Evolutionary conservation across 2,797 vertebrate species (phyloP).

Genomic region (Potorous gilbertii): DNA sequence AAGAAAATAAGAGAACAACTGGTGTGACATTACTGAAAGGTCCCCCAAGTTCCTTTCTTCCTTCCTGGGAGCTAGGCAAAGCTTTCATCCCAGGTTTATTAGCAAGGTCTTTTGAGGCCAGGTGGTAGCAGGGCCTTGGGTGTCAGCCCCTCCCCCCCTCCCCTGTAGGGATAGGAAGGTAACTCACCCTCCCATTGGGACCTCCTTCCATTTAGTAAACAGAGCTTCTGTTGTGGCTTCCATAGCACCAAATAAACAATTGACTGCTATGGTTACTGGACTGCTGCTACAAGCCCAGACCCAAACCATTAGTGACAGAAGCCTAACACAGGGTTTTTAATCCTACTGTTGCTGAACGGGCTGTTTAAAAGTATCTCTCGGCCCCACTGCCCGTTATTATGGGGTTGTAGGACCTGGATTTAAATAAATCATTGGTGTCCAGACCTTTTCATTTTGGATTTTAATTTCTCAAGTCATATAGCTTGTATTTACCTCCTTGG

Average conservation of each 20-base stretch:
- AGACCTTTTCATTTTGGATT: not conserved
- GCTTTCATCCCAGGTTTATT: not conserved
- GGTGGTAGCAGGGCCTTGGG: slow-evolving; percentile 51
- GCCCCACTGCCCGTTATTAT: not conserved
- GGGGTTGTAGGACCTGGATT: not conserved
- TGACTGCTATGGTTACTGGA: not conserved
- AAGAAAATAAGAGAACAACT: not conserved
- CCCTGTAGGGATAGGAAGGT: slow-evolving; percentile 46
- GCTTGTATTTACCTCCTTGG: not conserved
- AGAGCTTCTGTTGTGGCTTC: slow-evolving; percentile 52
- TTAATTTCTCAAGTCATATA: not conserved
- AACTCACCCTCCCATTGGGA: slow-evolving; percentile 73
- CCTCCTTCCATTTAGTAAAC: slow-evolving; percentile 60
- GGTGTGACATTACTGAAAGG: not conserved
- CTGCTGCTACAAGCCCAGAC: not conserved
- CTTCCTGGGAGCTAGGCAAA: not conserved
- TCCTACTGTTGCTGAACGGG: not conserved
- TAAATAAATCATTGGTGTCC: not conserved
- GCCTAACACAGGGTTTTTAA: not conserved
- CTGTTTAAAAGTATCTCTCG: not conserved
- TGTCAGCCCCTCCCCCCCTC: slow-evolving; percentile 56
- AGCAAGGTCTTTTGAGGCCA: not conserved
- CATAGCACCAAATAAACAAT: not conserved
- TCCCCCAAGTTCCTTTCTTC: not conserved
- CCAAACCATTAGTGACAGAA: not conserved